Conservation (phyloP, 2,888 invertebrate genomes). For the Catocala nupta region DNA sequence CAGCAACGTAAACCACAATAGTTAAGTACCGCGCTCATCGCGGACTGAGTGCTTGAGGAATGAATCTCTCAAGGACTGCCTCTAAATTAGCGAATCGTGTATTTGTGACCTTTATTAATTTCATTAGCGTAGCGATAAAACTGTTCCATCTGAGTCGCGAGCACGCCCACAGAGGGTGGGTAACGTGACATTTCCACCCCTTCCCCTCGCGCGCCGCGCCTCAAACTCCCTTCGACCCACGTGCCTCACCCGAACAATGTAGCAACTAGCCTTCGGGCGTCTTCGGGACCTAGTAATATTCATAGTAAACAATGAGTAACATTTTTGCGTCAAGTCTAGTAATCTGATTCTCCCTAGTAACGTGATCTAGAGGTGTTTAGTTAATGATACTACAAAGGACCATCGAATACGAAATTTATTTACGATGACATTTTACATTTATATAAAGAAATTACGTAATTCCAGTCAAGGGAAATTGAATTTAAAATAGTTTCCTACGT, state of each 20-base stretch:
- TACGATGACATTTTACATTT: not conserved
- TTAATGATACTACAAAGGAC: too few species aligned
- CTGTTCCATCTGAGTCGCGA: conserved; percentile 52
- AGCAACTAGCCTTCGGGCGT: conserved; percentile 48
- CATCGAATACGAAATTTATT: too few species aligned
- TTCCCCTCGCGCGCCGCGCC: conserved; percentile 34
- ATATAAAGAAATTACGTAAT: not conserved
- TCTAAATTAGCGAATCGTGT: conserved; percentile 50
- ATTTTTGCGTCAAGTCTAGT: conserved; percentile 18
- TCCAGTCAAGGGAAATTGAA: not conserved
- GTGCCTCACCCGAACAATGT: conserved; percentile 58
- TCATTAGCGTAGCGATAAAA: conserved; percentile 61
- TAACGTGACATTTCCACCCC: conserved; percentile 71
- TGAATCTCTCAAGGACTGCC: conserved; percentile 26
- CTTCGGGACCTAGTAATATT: conserved; percentile 47
- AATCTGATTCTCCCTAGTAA: not conserved
- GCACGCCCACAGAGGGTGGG: conserved; percentile 63
- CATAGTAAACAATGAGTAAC: conserved; percentile 54
- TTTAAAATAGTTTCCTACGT: not conserved
- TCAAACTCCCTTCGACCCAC: conserved; percentile 50
- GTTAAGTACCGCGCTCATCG: too few species aligned
- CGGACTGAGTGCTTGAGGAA: not conserved
- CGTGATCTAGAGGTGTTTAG: not conserved
- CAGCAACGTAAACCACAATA: too few species aligned
- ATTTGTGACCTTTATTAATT: conserved; percentile 64